These are phyloP conservation scores for Hanleya hanleyi DNA, from an alignment of 2,888 invertebrate genomes.

Conservation along the genomic window DNA sequence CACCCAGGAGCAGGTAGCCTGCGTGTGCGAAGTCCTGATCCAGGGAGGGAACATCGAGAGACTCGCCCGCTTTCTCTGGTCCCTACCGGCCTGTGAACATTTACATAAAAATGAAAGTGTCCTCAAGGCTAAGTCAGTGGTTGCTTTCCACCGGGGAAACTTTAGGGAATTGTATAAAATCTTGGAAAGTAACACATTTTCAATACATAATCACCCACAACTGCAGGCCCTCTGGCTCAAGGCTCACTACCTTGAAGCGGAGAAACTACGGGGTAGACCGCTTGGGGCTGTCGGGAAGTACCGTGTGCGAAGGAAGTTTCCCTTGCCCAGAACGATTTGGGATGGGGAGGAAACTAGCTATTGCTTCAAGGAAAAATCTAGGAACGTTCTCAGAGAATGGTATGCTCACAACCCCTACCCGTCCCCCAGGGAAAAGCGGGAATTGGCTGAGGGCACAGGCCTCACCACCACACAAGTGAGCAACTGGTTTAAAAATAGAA, in stretches of 20 bases:
- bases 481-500: conserved; percentile 99
- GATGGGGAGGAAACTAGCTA: conserved; percentile 99
- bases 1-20: conserved; percentile 99
- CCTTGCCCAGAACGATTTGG: conserved; percentile 98
- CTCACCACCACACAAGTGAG: conserved; percentile 95
- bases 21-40: conserved; percentile 98
- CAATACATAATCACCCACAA: conserved; percentile 94
- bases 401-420: conserved; percentile 92
- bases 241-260: conserved; percentile 99
- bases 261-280: conserved; percentile 92
- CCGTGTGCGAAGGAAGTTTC: conserved; percentile 96
- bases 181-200: conserved; percentile 95
- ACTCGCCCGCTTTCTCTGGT: conserved; percentile 96
- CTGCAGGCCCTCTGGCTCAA: conserved; percentile 96
- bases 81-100: conserved; percentile 95
- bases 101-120: conserved; percentile 98
- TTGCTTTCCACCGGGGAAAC: conserved; percentile 87
- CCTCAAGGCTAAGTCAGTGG: conserved; percentile 97
- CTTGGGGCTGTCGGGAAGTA: conserved; percentile 87
- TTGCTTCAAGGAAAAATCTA: conserved; percentile 89
- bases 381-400: conserved; percentile 92
- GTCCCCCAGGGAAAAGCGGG: conserved; percentile 94
- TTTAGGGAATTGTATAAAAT: conserved; percentile 98
- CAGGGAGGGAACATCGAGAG: conserved; percentile 97
- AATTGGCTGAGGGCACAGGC: conserved; percentile 95